Evolutionary conservation across 2,113 vertebrate genomes (phyloP).

Genomic region (Mungos mungo): DNA sequence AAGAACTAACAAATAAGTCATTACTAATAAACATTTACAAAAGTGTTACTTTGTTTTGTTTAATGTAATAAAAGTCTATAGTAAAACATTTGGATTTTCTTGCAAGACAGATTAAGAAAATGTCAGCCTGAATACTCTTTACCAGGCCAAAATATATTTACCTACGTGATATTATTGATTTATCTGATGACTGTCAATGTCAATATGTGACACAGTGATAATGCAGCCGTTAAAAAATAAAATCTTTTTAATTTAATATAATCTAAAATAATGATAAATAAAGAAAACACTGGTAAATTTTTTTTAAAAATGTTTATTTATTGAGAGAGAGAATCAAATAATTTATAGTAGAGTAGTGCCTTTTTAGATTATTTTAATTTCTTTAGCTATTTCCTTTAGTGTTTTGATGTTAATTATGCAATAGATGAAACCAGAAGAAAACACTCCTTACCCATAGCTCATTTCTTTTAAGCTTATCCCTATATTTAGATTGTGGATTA

Average conservation of each 20-base stretch:
- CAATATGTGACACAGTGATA: neutral
- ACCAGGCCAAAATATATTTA: slow-evolving; percentile 1
- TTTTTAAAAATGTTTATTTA: too few relatives aligned
- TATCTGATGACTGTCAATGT: neutral
- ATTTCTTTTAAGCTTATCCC: neutral
- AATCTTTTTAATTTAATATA: neutral
- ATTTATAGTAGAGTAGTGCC: neutral
- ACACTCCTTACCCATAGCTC: neutral
- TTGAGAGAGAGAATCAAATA: neutral
- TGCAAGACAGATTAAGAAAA: slow-evolving; percentile 17
- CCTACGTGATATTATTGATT: neutral
- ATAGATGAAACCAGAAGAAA: neutral
- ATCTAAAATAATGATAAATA: slow-evolving; percentile 26
- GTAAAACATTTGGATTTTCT: slow-evolving; percentile 8
- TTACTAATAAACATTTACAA: slow-evolving; percentile 14
- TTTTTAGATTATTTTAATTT: neutral
- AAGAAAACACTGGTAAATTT: neutral
- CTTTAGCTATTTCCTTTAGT: neutral
- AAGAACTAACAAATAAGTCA: neutral
- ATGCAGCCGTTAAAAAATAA: slow-evolving; percentile 1
- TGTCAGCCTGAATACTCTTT: neutral
- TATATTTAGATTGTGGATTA: neutral
- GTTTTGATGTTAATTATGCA: neutral
- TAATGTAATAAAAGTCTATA: neutral
- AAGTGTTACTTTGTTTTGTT: neutral